Percentiles rank a stretch among this genome's conserved stretches.
Conservation (phyloP, 2,113 vertebrate species). For the Salvelinus namaycush region DNA sequence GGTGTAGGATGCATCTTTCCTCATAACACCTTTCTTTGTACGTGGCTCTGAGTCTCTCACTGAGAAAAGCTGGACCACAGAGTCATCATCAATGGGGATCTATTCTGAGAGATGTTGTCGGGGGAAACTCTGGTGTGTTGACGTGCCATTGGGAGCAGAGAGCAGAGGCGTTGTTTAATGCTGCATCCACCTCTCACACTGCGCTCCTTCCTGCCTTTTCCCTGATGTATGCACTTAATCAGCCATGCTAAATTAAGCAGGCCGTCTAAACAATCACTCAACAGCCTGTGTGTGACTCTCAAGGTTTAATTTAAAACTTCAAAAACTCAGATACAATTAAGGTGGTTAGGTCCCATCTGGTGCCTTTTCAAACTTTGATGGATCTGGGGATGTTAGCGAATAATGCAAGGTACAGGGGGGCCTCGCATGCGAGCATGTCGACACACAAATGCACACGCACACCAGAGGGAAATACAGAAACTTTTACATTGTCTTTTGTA, state of each 20-base stretch:
- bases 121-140: neutral
- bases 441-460: constrained; percentile 13
- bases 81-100: neutral
- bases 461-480: neutral
- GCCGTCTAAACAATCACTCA: constrained; percentile 30
- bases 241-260: constrained; percentile 33
- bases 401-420: neutral
- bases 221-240: constrained; percentile 18
- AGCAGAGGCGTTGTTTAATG: neutral
- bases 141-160: neutral
- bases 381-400: neutral
- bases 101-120: neutral
- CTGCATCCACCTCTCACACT: neutral
- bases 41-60: too few species aligned
- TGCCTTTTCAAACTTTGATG: constrained; percentile 16
- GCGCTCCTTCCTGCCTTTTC: neutral
- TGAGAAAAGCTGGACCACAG: too few species aligned
- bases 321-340: constrained; percentile 1
- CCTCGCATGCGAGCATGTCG: neutral
- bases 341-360: constrained; percentile 20
- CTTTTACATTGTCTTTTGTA: neutral
- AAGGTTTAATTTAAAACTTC: constrained; percentile 27
- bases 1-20: too few species aligned
- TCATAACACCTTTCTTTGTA: too few species aligned
- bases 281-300: neutral